Evolutionary conservation across 92 coral and sea anemone genomes (phyloP), one percentile per base, ranked within the genome.

Genomic region (Parazoanthus swiftii): DNA sequence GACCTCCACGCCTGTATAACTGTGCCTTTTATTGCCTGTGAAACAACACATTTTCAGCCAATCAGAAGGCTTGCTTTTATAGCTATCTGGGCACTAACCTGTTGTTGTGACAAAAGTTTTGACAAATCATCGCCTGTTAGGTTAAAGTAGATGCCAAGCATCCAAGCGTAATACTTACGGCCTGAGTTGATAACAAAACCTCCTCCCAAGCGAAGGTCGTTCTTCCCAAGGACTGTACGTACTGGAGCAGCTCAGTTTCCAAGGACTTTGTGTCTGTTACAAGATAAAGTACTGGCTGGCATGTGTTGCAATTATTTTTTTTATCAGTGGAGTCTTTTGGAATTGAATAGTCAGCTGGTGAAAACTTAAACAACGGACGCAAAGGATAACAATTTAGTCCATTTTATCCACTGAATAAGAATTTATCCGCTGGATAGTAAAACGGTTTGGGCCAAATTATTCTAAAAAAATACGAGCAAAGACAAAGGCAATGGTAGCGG

Each of bases 171-270:
- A 25, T 9, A 88, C 94, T 86, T 86, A 94, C 96, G n/a, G 92
- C 89, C 36, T 77, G 46, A 4, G 96, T 90, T 23, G 85, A 71
- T 20, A 86, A 25, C n/a, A 94, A 66, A 3, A 91, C 96, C 67
- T 94, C 96, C 68, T 94, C 94, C 96, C 96, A 94, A 5, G 96
- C 91, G 54, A 81, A 91, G 29, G 94, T 82, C 14, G 90, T 92
- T 83, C 81, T 94, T 2, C 89, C 88, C 23, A 88, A 43, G 29
- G 84, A 85, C 37, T 81, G 87, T 3, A 92, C 89, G 78, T 85
- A 85, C 71, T 92, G 67, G 51, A 91, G 79, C n/a, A 94, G 83
- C 44, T 85, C 90, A 15, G 68, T 65, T 70, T 94, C 93, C 29
- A 94, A 59, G 50, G 86, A 77, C 59, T 84, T 89, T 6, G 89